phyloP scores from a whole-genome alignment of 2,113 vertebrate genomes.

The Grammomys dolichurus region DNA sequence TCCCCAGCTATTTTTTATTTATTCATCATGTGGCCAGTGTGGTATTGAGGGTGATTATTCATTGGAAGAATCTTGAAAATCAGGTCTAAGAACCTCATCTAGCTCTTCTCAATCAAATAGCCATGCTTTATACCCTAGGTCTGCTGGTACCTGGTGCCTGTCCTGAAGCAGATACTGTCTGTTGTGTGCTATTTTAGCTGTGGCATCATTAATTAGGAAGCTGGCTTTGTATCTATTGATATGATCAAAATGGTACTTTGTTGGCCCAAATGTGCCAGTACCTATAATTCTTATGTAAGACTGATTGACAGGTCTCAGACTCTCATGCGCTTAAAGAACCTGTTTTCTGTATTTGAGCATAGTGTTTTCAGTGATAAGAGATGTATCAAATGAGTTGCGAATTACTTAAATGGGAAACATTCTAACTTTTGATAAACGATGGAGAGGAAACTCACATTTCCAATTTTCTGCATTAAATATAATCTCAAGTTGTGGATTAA shows the following conservation, averaged over 20 bases:
- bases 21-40: neutral
- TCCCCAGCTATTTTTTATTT: neutral
- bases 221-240: constrained; percentile 34
- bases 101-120: neutral
- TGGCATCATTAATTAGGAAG: constrained; percentile 31
- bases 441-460: constrained; percentile 84
- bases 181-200: neutral
- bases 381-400: constrained; percentile 85
- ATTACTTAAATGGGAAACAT: constrained; percentile 85
- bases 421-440: constrained; percentile 83
- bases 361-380: constrained; percentile 86
- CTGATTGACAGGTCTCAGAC: constrained; percentile 82
- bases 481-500: constrained; percentile 81
- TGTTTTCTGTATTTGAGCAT: constrained; percentile 83
- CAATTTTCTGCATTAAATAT: constrained; percentile 75
- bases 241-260: constrained; percentile 37
- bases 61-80: neutral
- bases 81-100: neutral
- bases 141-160: neutral
- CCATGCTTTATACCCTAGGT: neutral
- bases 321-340: constrained; percentile 81
- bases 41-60: neutral
- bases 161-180: neutral
- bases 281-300: constrained; percentile 77
- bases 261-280: constrained; percentile 35